These are phyloP conservation scores for Sebastes hopkinsi DNA, from an alignment of 2,797 vertebrate genomes.

Conservation along the genomic window DNA sequence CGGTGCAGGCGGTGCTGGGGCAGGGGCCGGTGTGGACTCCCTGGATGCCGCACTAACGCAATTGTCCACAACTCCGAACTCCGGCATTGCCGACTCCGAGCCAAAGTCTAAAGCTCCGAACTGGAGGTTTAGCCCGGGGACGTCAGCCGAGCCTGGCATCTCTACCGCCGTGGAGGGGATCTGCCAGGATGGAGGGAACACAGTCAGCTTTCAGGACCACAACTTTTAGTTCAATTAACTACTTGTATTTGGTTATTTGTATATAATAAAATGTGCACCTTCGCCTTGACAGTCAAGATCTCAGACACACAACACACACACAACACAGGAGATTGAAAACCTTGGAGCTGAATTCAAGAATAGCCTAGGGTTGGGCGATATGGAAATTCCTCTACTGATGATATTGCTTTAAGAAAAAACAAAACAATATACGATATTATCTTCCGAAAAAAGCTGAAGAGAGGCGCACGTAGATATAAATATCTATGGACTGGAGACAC, in stretches of 20 bases:
- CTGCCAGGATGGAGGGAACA: conserved; percentile 64
- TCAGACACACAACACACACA: background rate
- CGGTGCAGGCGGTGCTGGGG: conserved; percentile 64
- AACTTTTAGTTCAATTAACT: background rate
- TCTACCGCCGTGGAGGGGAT: conserved; percentile 95
- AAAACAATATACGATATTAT: too few species aligned
- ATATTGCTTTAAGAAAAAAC: too few species aligned
- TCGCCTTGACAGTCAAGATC: background rate
- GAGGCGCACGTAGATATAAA: too few species aligned
- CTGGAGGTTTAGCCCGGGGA: conserved; percentile 94
- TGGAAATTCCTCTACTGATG: too few species aligned
- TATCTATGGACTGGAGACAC: too few species aligned
- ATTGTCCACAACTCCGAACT: conserved; percentile 87
- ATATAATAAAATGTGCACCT: background rate
- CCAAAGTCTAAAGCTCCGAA: conserved; percentile 97
- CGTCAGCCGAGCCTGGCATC: conserved; percentile 93
- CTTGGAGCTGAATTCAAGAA: background rate
- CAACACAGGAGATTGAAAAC: background rate
- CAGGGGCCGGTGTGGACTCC: conserved; percentile 77
- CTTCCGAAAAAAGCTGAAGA: too few species aligned
- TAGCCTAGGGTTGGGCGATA: background rate
- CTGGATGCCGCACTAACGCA: conserved; percentile 75
- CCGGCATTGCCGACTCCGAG: conserved; percentile 89
- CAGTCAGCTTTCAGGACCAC: background rate
- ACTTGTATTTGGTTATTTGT: background rate